Percentiles rank a stretch among this genome's conserved stretches.
phyloP scores from a whole-genome alignment of 2,797 vertebrate genomes.

The Emydoidea blandingii region DNA sequence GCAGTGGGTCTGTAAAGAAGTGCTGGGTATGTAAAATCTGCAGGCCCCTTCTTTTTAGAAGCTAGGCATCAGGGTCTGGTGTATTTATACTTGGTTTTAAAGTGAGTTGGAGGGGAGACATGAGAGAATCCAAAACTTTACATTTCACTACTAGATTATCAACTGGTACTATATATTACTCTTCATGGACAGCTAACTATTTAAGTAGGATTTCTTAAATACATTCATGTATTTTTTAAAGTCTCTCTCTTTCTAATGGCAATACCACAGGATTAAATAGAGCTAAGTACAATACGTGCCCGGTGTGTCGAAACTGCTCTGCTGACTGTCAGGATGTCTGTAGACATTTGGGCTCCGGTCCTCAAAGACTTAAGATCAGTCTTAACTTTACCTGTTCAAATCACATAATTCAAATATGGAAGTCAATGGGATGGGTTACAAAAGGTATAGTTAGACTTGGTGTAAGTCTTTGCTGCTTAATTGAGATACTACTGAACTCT shows the following conservation, averaged over 20 bases:
- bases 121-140: slow-evolving; percentile 4
- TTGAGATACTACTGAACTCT: slow-evolving; percentile 74
- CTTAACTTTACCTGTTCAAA: slow-evolving; percentile 51
- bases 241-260: slow-evolving; percentile 49
- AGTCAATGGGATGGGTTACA: slow-evolving; percentile 4
- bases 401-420: background rate
- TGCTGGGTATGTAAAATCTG: background rate
- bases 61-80: accelerated
- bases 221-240: slow-evolving; percentile 9
- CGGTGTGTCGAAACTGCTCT: background rate
- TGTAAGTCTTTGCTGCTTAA: slow-evolving; percentile 55
- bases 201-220: slow-evolving; percentile 19
- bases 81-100: background rate
- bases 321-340: background rate
- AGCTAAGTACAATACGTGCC: slow-evolving; percentile 17
- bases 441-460: slow-evolving; percentile 13
- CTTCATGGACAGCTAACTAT: background rate
- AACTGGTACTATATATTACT: slow-evolving; percentile 31
- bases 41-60: background rate
- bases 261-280: slow-evolving; percentile 43
- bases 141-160: background rate
- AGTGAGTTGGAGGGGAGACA: accelerated
- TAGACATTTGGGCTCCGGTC: slow-evolving; percentile 6
- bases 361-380: slow-evolving; percentile 34
- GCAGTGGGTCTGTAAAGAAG: background rate